Percentiles rank a stretch among this genome's conserved stretches.
Evolutionary conservation across 1,140 invertebrate genomes (phyloP).

Genomic region (Doryteuthis pealeii): DNA sequence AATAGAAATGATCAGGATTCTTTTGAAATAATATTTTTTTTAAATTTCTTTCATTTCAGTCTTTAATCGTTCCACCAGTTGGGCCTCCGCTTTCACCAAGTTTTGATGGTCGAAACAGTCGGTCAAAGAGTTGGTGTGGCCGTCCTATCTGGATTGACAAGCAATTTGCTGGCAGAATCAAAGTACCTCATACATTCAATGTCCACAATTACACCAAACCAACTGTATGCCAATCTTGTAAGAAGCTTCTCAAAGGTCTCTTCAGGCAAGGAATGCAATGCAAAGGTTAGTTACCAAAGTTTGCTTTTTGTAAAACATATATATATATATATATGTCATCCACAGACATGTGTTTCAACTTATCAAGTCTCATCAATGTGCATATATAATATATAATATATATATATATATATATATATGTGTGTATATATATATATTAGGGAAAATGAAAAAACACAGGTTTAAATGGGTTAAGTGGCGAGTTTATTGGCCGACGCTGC

Average conservation of each 20-base stretch:
- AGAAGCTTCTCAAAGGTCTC: slow-evolving; percentile 90
- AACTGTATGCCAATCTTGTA: slow-evolving; percentile 94
- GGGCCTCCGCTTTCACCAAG: slow-evolving; percentile 32
- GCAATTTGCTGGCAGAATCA: slow-evolving; percentile 72
- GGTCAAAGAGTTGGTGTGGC: slow-evolving; percentile 77
- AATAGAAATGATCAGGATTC: no score
- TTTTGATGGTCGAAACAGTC: slow-evolving; percentile 41
- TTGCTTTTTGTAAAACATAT: no score
- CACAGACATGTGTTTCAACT: no score
- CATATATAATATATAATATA: no score
- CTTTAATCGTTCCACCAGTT: background rate
- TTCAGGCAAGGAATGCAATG: slow-evolving; percentile 97
- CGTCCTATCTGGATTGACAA: slow-evolving; percentile 75
- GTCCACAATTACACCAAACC: slow-evolving; percentile 86
- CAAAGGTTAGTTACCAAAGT: slow-evolving; percentile 67
- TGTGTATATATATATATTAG: no score
- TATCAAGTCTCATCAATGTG: no score
- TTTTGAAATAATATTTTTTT: no score
- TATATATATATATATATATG: no score
- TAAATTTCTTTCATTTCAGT: background rate
- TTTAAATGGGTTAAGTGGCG: no score
- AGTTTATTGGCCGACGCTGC: no score
- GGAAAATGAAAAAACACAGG: no score
- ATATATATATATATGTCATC: no score
- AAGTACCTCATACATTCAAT: slow-evolving; percentile 78